These are phyloP conservation scores for Petrocephalus microphthalmus DNA, from an alignment of 2,113 vertebrate species.

Conservation along the genomic window DNA sequence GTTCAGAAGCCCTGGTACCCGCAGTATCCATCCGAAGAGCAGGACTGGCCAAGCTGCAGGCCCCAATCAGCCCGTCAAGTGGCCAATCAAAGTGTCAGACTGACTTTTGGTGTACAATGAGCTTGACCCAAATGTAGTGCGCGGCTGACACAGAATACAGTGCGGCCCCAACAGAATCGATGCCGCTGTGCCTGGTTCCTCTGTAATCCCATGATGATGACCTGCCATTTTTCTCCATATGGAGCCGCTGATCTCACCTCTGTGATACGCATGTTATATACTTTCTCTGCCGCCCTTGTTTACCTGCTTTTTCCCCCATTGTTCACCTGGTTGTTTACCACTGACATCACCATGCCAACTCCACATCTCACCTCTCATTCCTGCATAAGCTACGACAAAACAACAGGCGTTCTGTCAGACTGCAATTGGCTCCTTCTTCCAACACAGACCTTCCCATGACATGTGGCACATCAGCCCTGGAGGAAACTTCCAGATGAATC, in stretches of 20 bases:
- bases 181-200: no score
- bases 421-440: no score
- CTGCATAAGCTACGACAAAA: not conserved
- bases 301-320: not conserved
- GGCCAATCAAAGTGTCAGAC: not conserved
- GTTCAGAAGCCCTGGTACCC: not conserved
- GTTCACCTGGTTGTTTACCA: not conserved
- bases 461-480: not conserved
- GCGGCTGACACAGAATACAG: not conserved
- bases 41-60: not conserved
- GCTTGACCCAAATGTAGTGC: not conserved
- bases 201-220: not conserved
- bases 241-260: not conserved
- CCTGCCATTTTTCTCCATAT: not conserved
- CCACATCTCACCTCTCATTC: not conserved
- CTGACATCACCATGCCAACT: not conserved
- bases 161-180: not conserved
- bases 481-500: not conserved
- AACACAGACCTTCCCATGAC: not conserved
- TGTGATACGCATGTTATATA: not conserved
- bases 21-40: not conserved
- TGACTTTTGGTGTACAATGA: not conserved
- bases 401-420: no score
- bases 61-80: not conserved
- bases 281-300: not conserved